A percentile compares a stretch with the other conserved stretches of the same genome.
phyloP scores from a whole-genome alignment of 2,888 invertebrate species.

The Hirudinaria manillensis region DNA sequence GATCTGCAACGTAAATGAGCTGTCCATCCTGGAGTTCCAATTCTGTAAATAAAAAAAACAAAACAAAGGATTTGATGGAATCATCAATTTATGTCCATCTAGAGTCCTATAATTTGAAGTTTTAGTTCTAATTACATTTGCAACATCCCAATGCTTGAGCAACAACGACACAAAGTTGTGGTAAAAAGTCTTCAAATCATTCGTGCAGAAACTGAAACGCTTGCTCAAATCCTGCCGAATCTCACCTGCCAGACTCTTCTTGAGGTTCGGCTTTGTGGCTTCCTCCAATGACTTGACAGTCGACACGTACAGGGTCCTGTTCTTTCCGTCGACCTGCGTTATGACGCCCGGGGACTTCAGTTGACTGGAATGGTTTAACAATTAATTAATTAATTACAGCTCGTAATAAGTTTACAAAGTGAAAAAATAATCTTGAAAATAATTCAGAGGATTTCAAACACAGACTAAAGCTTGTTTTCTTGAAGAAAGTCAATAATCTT shows the following conservation, averaged over 20 bases:
- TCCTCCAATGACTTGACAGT: conserved; percentile 85
- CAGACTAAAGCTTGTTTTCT: conserved; percentile 66
- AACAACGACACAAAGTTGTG: neutral
- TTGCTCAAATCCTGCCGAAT: no score
- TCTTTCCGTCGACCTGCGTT: conserved; percentile 70
- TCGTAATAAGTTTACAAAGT: neutral
- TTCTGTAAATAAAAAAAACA: conserved; percentile 58
- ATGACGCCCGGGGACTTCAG: conserved; percentile 79
- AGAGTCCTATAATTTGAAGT: no score
- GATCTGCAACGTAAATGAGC: conserved; percentile 82
- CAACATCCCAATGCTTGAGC: no score
- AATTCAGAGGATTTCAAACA: neutral
- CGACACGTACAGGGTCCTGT: conserved; percentile 87
- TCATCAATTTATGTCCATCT: neutral
- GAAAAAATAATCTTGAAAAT: neutral
- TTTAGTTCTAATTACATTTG: no score
- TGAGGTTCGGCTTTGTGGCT: conserved; percentile 77
- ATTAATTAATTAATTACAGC: neutral
- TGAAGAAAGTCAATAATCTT: conserved; percentile 74
- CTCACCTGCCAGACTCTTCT: conserved; percentile 66
- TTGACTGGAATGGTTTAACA: conserved; percentile 58
- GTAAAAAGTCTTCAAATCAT: no score
- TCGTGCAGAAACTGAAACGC: no score
- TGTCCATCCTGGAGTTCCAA: conserved; percentile 77
- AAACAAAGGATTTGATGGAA: neutral